Percentiles rank a stretch among this genome's conserved stretches.
Conservation (phyloP, 1,140 invertebrate species). For the Pollicipes pollicipes region DNA sequence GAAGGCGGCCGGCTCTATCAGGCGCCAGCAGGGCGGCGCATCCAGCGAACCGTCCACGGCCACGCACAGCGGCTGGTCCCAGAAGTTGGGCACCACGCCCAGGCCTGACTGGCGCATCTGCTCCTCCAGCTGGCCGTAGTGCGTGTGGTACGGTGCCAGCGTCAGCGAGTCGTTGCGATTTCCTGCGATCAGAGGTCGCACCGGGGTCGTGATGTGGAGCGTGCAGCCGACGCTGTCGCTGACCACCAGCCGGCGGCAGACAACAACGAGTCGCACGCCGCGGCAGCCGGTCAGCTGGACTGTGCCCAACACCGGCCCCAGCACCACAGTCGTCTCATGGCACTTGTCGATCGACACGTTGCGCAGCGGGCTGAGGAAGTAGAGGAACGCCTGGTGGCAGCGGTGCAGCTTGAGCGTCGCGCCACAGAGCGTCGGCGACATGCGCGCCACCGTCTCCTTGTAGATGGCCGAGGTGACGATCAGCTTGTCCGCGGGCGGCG, state of each 20-base stretch:
- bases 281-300: slow-evolving; percentile 27
- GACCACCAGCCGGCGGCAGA: slow-evolving; percentile 23
- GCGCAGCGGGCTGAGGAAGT: slow-evolving; percentile 27
- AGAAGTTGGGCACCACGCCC: slow-evolving; percentile 21
- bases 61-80: slow-evolving; percentile 27
- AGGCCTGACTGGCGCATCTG: slow-evolving; percentile 24
- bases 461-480: slow-evolving; percentile 8
- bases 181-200: slow-evolving; percentile 25
- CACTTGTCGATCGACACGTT: slow-evolving; percentile 29
- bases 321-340: slow-evolving; percentile 25
- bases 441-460: slow-evolving; percentile 28
- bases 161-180: slow-evolving; percentile 23
- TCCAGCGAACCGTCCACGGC: slow-evolving; percentile 7
- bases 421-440: slow-evolving; percentile 27
- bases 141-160: slow-evolving; percentile 28
- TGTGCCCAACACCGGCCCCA: slow-evolving; percentile 26
- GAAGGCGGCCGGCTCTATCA: slow-evolving; percentile 24
- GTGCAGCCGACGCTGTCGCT: slow-evolving; percentile 25
- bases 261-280: slow-evolving; percentile 24
- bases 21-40: slow-evolving; percentile 20
- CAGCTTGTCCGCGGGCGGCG: not conserved
- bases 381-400: slow-evolving; percentile 27
- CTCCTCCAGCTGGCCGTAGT: slow-evolving; percentile 25
- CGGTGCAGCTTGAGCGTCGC: slow-evolving; percentile 28
- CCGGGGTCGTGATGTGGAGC: slow-evolving; percentile 26